Evolutionary conservation across 2,888 invertebrate species (phyloP), one percentile per base, ranked within the genome.

Genomic region (Holacanthella duospinosa): DNA sequence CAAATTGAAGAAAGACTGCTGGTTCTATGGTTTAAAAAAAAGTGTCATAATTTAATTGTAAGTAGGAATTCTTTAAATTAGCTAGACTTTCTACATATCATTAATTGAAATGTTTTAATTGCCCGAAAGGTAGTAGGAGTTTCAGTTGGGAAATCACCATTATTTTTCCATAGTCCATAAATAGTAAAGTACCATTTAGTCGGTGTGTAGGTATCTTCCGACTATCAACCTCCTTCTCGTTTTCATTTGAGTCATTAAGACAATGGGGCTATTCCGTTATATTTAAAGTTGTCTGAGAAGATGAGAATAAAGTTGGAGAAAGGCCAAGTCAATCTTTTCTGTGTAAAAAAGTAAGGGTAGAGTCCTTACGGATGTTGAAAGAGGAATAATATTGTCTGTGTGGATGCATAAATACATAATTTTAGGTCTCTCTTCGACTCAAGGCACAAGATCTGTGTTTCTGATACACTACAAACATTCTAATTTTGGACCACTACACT

Each of bases 341-440:
- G 12, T 48, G 12, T 48, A 48, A 21, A 21, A 21, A 36, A 36
- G n/a, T n/a, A 6, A 36, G 36, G 16, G 16, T 16, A 36, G 36
- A 6, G 36, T 6, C 36, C 6, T 36, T 16, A 36, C 48, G 4
- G 4, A 9, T 48, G 48, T 21, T 48, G 48, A 48, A 21, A 48
- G 48, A 48, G 48, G 48, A 9, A 21, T 9, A 48, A 48, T 48
- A n/a, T 48, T 48, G 48, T 48, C 48, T 48, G 21, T n/a, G 19
- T 48, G 21, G 48, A 48, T 48, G 48, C 48, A 48, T 48, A 48
- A 48, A 48, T 48, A 48, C 48, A 48, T 48, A 48, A 48, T 48
- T 48, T 48, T 16, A n/a, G n/a, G n/a, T n/a, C n/a, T n/a, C n/a
- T n/a, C n/a, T n/a, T n/a, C n/a, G n/a, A n/a, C n/a, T n/a, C 48